These are phyloP conservation scores for Pangasius djambal DNA, from an alignment of 2,797 vertebrate genomes.

Conservation along the genomic window DNA sequence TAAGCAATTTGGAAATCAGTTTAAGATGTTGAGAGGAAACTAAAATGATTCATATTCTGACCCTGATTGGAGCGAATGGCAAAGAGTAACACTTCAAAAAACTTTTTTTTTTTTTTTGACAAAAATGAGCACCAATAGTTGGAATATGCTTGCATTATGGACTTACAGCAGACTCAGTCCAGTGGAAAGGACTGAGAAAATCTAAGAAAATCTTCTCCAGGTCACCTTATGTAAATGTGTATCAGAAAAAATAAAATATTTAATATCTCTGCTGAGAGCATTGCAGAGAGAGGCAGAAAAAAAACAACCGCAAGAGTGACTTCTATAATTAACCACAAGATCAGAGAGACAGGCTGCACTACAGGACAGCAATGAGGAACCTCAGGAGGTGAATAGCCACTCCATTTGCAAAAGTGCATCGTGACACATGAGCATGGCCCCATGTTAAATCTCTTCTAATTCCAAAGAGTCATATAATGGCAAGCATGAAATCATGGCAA, in stretches of 20 bases:
- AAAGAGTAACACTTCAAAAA: background rate
- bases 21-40: constrained; percentile 15
- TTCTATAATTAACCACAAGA: constrained; percentile 35
- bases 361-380: constrained; percentile 29
- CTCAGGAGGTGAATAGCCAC: constrained; percentile 22
- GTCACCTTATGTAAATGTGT: constrained; percentile 46
- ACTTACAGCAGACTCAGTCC: background rate
- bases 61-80: constrained; percentile 7
- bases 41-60: constrained; percentile 19
- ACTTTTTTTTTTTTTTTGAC: too few species aligned
- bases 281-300: background rate
- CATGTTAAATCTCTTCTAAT: constrained; percentile 52
- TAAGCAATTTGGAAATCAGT: constrained; percentile 46
- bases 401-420: constrained; percentile 46
- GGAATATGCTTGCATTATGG: background rate
- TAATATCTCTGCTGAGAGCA: constrained; percentile 21
- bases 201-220: constrained; percentile 7
- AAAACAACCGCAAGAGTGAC: constrained; percentile 15
- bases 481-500: constrained; percentile 50
- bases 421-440: constrained; percentile 42
- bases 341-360: constrained; percentile 19
- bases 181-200: background rate
- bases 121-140: background rate
- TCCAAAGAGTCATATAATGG: constrained; percentile 49
- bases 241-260: constrained; percentile 23